Percentiles rank a stretch among this genome's conserved stretches.
These are phyloP conservation scores for Thyatira batis DNA, from an alignment of 2,888 invertebrate species.

Conservation along the genomic window DNA sequence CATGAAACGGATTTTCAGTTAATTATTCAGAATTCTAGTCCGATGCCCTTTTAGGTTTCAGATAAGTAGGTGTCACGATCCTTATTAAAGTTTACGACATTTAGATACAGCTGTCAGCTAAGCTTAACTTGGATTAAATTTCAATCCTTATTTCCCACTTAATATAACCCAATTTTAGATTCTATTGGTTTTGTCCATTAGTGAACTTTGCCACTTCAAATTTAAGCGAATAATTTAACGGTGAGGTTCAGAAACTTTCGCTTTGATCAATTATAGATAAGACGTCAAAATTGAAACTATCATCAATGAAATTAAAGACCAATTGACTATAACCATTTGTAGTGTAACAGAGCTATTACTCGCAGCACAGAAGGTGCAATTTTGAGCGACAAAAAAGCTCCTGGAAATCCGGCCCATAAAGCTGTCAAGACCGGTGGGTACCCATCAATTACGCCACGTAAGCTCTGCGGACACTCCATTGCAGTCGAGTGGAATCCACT, in stretches of 20 bases:
- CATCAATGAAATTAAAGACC: neutral
- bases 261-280: neutral
- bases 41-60: slow-evolving; percentile 26
- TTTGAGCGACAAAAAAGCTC: slow-evolving; percentile 15
- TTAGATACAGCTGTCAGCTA: slow-evolving; percentile 8
- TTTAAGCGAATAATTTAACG: neutral
- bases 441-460: slow-evolving; percentile 35
- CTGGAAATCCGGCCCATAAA: slow-evolving; percentile 29
- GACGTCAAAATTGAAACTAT: neutral
- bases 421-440: slow-evolving; percentile 23
- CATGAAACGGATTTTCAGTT: slow-evolving; percentile 29
- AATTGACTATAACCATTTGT: neutral
- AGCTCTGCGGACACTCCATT: slow-evolving; percentile 29
- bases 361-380: slow-evolving; percentile 5
- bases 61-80: slow-evolving; percentile 35
- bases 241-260: neutral
- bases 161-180: neutral
- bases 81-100: slow-evolving; percentile 35
- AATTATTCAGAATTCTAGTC: slow-evolving; percentile 26
- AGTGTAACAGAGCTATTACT: neutral
- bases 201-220: neutral
- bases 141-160: neutral
- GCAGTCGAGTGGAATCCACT: slow-evolving; percentile 28
- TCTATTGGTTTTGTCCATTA: neutral
- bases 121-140: neutral